Evolutionary conservation across 2,888 invertebrate genomes (phyloP).

Genomic region (Ashinkailepas kermadecensis): DNA sequence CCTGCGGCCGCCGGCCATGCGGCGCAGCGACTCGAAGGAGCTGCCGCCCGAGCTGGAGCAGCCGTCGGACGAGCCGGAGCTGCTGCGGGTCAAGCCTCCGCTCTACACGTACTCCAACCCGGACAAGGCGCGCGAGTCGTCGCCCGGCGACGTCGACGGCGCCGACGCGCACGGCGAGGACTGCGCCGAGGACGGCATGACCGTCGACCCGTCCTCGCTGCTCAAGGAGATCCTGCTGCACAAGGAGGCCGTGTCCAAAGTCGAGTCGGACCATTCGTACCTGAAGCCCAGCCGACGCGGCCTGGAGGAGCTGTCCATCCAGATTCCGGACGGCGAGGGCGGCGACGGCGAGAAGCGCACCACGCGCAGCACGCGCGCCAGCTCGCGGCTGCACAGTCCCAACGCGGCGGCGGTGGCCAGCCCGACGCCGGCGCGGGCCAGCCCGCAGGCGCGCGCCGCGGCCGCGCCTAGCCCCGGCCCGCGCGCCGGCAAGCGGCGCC

Average conservation of each 20-base stretch:
- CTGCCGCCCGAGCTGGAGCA: slow-evolving; percentile 20
- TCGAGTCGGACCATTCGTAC: slow-evolving; percentile 13
- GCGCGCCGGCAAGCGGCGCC: slow-evolving; percentile 54
- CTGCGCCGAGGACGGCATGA: neutral
- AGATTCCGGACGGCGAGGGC: neutral
- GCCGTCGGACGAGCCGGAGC: slow-evolving; percentile 33
- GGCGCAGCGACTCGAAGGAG: slow-evolving; percentile 11
- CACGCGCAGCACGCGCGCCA: slow-evolving; percentile 40
- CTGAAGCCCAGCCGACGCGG: neutral
- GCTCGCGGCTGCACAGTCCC: slow-evolving; percentile 38
- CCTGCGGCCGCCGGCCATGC: neutral
- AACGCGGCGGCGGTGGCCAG: slow-evolving; percentile 32
- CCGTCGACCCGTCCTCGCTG: neutral
- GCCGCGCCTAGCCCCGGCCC: slow-evolving; percentile 27
- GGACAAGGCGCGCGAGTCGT: slow-evolving; percentile 40
- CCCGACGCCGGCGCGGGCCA: slow-evolving; percentile 9
- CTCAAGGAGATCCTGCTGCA: slow-evolving; percentile 16
- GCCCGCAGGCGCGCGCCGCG: neutral
- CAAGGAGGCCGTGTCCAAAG: slow-evolving; percentile 9
- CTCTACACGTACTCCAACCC: slow-evolving; percentile 69
- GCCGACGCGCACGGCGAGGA: neutral
- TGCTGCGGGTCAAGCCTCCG: slow-evolving; percentile 63
- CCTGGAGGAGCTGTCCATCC: slow-evolving; percentile 4
- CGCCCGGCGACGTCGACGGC: neutral
- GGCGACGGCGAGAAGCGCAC: slow-evolving; percentile 36